These are phyloP conservation scores for Athripsodes cinereus DNA, from an alignment of 2,888 invertebrate species.

Conservation along the genomic window DNA sequence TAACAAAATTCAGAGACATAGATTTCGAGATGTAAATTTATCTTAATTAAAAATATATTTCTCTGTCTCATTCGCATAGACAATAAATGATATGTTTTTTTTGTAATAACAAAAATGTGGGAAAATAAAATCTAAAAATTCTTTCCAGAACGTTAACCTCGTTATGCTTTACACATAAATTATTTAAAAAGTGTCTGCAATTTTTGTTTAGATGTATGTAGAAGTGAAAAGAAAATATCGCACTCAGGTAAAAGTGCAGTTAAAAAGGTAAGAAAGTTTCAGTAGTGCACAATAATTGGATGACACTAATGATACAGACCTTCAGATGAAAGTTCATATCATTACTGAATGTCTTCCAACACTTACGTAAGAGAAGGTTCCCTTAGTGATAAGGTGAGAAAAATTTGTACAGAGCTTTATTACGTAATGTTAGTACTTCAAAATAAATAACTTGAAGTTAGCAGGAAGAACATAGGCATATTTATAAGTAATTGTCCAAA, in stretches of 20 bases:
- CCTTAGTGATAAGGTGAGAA: too few relatives aligned
- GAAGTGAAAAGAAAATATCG: background rate
- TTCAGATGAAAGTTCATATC: constrained; percentile 7
- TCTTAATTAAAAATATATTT: too few relatives aligned
- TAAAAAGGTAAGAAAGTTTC: constrained; percentile 22
- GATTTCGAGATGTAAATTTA: background rate
- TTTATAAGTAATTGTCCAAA: background rate
- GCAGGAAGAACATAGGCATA: background rate
- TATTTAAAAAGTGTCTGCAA: background rate
- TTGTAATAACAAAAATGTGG: background rate
- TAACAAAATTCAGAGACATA: background rate
- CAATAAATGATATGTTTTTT: too few relatives aligned
- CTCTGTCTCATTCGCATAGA: too few relatives aligned
- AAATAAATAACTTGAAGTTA: background rate
- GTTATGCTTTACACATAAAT: background rate
- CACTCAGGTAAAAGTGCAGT: constrained; percentile 2
- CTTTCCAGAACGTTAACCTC: background rate
- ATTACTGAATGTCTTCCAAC: background rate
- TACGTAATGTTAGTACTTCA: too few relatives aligned
- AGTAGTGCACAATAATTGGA: constrained; percentile 25
- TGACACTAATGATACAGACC: constrained; percentile 24
- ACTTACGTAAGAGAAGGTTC: constrained; percentile 1
- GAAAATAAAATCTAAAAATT: background rate
- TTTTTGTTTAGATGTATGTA: background rate
- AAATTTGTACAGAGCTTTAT: too few relatives aligned